Evolutionary conservation across 2,797 vertebrate species (phyloP).

Genomic region (Bovichtus variegatus): DNA sequence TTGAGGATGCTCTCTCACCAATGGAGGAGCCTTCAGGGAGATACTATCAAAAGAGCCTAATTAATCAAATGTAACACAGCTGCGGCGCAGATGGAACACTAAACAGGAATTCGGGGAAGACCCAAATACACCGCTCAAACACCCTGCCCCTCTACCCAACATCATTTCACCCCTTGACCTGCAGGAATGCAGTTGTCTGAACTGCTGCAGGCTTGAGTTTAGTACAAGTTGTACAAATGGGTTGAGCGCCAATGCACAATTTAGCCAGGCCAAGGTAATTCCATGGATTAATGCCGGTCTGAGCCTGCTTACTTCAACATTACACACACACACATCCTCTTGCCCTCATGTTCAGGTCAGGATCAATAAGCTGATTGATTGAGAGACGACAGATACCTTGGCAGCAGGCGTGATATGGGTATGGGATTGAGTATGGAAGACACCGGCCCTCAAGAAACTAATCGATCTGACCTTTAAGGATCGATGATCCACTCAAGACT

Average conservation of each 20-base stretch:
- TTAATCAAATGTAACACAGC: conserved; percentile 63
- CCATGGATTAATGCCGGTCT: conserved; percentile 38
- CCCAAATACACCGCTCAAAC: background rate
- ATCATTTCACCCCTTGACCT: conserved; percentile 11
- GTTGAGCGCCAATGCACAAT: conserved; percentile 31
- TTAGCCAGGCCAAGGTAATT: conserved; percentile 43
- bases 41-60: conserved; percentile 54
- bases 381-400: conserved; percentile 62
- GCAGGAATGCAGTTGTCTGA: conserved; percentile 21
- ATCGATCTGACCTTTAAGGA: conserved; percentile 71
- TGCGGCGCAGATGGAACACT: conserved; percentile 32
- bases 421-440: conserved; percentile 60
- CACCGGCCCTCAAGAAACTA: conserved; percentile 59
- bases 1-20: conserved; percentile 18
- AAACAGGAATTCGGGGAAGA: conserved; percentile 22
- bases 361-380: conserved; percentile 76
- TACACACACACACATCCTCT: conserved; percentile 35
- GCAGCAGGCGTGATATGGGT: conserved; percentile 45
- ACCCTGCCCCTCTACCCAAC: background rate
- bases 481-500: conserved; percentile 64
- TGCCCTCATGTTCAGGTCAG: conserved; percentile 47
- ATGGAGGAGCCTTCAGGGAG: conserved; percentile 40
- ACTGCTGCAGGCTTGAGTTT: conserved; percentile 35
- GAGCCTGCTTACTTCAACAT: conserved; percentile 35
- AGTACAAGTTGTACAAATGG: conserved; percentile 54